Conservation (phyloP, 2,797 vertebrate species). For the Acrocephalus scirpaceus region DNA sequence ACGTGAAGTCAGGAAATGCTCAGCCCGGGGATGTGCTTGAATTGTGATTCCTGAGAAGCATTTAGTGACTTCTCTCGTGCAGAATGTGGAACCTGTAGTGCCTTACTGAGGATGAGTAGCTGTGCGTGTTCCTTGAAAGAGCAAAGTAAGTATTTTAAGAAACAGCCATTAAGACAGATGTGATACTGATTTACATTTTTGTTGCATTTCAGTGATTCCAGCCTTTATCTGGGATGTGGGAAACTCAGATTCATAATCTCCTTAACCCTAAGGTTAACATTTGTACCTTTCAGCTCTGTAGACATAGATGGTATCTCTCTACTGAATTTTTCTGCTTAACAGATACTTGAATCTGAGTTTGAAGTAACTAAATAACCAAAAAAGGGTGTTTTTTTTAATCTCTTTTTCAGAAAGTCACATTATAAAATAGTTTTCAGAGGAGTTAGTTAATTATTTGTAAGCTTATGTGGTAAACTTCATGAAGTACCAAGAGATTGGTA, state of each 20-base stretch:
- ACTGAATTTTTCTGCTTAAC: background rate
- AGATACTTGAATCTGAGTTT: background rate
- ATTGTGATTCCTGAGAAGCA: background rate
- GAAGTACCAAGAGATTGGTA: background rate
- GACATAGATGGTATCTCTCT: background rate
- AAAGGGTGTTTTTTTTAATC: background rate
- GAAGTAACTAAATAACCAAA: background rate
- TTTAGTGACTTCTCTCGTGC: background rate
- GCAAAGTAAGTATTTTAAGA: background rate
- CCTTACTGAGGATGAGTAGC: background rate
- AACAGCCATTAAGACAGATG: background rate
- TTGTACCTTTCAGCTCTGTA: background rate
- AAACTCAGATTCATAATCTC: background rate
- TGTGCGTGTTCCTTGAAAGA: background rate
- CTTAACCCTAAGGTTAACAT: background rate
- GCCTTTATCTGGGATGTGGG: background rate
- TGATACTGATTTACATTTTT: background rate
- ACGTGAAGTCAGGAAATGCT: background rate
- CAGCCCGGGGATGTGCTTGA: fast-evolving
- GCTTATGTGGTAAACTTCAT: background rate
- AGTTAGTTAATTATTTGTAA: background rate
- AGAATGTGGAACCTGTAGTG: background rate
- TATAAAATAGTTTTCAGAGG: background rate
- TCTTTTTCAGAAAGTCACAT: background rate
- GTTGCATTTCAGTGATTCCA: background rate